These are phyloP conservation scores for Pogonomyrmex californicus DNA, from an alignment of 1,140 invertebrate species.

Conservation along the genomic window DNA sequence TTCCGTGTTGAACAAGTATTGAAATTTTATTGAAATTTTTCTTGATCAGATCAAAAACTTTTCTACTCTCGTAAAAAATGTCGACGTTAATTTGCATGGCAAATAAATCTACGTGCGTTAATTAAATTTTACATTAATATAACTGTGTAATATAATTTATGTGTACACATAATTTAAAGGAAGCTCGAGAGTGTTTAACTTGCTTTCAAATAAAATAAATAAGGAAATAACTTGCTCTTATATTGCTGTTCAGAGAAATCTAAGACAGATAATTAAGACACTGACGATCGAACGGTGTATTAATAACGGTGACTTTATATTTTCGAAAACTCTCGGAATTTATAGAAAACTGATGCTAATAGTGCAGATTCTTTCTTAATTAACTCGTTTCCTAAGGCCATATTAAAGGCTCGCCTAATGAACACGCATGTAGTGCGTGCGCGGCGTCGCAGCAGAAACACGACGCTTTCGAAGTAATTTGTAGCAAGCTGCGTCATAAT, in stretches of 20 bases:
- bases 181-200: too few species aligned
- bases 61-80: not conserved
- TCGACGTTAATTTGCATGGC: not conserved
- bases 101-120: not conserved
- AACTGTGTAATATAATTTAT: not conserved
- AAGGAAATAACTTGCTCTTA: not conserved
- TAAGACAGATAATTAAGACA: not conserved
- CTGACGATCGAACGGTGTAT: not conserved
- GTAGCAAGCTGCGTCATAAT: not conserved
- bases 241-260: not conserved
- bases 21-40: too few species aligned
- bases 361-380: not conserved
- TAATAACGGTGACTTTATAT: not conserved
- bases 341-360: too few species aligned
- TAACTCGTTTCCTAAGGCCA: not conserved
- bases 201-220: not conserved
- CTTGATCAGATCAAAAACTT: too few species aligned
- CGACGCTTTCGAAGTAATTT: not conserved
- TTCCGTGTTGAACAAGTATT: too few species aligned
- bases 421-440: not conserved
- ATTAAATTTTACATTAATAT: not conserved
- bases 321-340: not conserved
- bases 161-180: not conserved
- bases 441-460: not conserved
- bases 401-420: not conserved